Conservation (phyloP, 2,113 vertebrate genomes). For the Cheilinus undulatus region DNA sequence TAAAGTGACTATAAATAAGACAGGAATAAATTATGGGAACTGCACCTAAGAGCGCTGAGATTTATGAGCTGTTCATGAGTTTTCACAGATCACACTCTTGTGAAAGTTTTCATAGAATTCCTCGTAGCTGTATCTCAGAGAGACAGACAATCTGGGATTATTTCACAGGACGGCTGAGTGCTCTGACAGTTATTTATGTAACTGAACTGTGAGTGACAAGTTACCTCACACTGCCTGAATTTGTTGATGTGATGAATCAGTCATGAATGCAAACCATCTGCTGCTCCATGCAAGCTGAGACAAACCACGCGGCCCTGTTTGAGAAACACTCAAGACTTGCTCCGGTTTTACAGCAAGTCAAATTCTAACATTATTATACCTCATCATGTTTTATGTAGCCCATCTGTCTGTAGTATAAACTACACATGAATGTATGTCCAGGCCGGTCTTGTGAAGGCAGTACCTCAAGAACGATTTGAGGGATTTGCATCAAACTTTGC, state of each 20-base stretch:
- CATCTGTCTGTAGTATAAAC: no score
- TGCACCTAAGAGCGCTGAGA: no score
- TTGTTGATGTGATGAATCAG: conserved; percentile 11
- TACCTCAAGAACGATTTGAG: no score
- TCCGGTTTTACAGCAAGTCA: no score
- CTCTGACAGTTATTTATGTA: not conserved
- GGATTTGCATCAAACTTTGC: no score
- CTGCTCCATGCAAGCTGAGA: conserved; percentile 6
- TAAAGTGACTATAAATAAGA: conserved; percentile 17
- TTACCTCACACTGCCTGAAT: conserved; percentile 32
- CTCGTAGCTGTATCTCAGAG: not conserved
- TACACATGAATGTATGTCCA: no score
- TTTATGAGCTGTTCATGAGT: no score
- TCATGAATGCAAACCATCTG: conserved; percentile 17
- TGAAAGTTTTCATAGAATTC: not conserved
- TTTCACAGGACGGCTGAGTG: not conserved
- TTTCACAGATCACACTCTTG: no score
- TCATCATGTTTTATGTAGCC: no score
- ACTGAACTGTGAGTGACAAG: conserved; percentile 1
- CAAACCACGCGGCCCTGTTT: not conserved
- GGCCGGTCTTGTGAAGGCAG: no score
- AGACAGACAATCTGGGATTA: not conserved
- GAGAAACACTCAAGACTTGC: not conserved
- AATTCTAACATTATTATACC: no score
- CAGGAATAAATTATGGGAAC: no score